Conservation (phyloP, 1,140 invertebrate genomes). For the Neodiprion lecontei region DNA sequence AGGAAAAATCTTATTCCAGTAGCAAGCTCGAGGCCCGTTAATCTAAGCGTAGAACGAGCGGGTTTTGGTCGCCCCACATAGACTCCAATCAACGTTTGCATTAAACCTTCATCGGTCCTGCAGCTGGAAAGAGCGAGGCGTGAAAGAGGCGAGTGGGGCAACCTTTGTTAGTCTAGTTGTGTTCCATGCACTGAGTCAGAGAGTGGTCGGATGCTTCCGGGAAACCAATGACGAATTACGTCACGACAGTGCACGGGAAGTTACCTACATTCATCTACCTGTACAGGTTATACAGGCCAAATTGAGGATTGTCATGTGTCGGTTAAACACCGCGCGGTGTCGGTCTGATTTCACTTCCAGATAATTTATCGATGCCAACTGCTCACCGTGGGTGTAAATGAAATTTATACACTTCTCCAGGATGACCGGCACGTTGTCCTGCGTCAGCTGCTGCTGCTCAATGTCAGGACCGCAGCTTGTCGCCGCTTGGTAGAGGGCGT, state of each 20-base stretch:
- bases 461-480: conserved; percentile 78
- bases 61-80: not conserved
- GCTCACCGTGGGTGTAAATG: conserved; percentile 80
- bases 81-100: not conserved
- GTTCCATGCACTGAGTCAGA: not conserved
- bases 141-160: not conserved
- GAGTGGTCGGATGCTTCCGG: not conserved
- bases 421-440: conserved; percentile 85
- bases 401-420: conserved; percentile 92
- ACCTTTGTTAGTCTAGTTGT: not conserved
- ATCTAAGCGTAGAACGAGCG: not conserved
- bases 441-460: conserved; percentile 84
- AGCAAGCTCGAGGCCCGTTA: not conserved
- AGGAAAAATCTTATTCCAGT: not conserved
- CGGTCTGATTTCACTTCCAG: not conserved
- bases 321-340: not conserved
- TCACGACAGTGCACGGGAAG: not conserved
- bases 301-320: not conserved
- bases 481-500: conserved; percentile 75
- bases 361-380: not conserved
- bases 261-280: too few relatives aligned
- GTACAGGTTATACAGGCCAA: not conserved
- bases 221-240: conserved; percentile 5
- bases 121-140: not conserved
- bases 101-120: not conserved